These are phyloP conservation scores for Zeugodacus cucurbitae DNA, from an alignment of 1,140 invertebrate species.

Conservation along the genomic window DNA sequence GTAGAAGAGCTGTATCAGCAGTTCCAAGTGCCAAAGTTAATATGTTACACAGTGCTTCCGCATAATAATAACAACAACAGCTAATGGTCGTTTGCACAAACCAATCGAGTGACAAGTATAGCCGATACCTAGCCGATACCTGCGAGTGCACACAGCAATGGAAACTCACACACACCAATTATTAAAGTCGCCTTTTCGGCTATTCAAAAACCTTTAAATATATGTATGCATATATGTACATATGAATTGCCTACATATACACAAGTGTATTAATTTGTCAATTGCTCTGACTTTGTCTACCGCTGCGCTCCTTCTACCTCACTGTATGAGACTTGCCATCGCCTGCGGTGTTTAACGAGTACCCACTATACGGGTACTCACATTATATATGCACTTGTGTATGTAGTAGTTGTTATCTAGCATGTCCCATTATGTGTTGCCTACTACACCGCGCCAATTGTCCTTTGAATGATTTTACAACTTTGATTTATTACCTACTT, in stretches of 20 bases:
- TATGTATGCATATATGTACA: too few species aligned
- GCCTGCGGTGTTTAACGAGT: neutral
- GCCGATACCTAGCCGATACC: neutral
- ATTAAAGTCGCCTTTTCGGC: neutral
- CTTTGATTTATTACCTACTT: constrained; percentile 8
- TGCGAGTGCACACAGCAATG: neutral
- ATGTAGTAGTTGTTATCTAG: neutral
- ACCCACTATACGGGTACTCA: neutral
- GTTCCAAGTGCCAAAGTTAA: neutral
- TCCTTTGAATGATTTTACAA: neutral
- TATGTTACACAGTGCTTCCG: neutral
- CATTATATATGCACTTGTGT: neutral
- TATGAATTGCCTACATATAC: neutral
- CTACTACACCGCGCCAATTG: neutral
- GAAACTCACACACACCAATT: neutral
- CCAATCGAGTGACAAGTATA: neutral
- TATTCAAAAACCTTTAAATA: neutral
- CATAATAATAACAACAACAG: neutral
- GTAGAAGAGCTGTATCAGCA: neutral
- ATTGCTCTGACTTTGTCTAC: neutral
- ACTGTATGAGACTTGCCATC: neutral
- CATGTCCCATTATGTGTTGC: neutral
- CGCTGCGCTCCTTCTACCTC: neutral
- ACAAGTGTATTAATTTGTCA: neutral
- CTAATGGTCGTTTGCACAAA: neutral